phyloP scores from a whole-genome alignment of 2,113 vertebrate genomes.

The Holacanthus passer region DNA sequence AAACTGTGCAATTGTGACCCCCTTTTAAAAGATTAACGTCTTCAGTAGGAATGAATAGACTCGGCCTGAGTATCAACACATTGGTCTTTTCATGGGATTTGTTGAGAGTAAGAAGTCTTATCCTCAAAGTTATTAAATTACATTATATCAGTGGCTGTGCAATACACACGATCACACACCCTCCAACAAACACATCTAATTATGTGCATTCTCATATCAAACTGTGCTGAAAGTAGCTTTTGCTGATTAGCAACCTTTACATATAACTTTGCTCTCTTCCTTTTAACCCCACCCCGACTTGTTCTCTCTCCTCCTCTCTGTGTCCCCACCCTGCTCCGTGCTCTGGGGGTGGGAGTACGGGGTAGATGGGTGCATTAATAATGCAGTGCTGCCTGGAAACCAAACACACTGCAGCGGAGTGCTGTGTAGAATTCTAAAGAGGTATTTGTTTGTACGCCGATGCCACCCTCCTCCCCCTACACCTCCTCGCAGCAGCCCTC shows the following conservation, averaged over 20 bases:
- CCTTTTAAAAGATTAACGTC: neutral
- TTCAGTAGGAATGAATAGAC: neutral
- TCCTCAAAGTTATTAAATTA: conserved; percentile 9
- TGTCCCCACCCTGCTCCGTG: conserved; percentile 56
- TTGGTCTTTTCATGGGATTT: neutral
- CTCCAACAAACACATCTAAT: neutral
- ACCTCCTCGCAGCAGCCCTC: conserved; percentile 46
- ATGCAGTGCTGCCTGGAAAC: conserved; percentile 88
- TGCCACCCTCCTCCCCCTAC: conserved; percentile 63
- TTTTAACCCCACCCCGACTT: conserved; percentile 53
- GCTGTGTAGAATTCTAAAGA: conserved; percentile 87
- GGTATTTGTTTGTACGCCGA: conserved; percentile 84
- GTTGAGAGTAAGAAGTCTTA: neutral
- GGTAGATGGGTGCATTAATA: conserved; percentile 85
- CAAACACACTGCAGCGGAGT: conserved; percentile 85
- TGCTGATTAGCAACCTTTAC: conserved; percentile 46
- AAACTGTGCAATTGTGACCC: neutral
- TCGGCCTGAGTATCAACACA: neutral
- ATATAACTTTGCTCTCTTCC: conserved; percentile 56
- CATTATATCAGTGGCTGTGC: neutral
- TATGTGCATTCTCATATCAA: conserved; percentile 15
- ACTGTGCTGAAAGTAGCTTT: neutral
- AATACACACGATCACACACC: neutral
- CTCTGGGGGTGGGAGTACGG: conserved; percentile 71
- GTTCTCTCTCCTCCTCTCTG: conserved; percentile 47